Base-by-base conservation (phyloP, 2,888 invertebrate species). In the Synanthedon vespiformis region DNA sequence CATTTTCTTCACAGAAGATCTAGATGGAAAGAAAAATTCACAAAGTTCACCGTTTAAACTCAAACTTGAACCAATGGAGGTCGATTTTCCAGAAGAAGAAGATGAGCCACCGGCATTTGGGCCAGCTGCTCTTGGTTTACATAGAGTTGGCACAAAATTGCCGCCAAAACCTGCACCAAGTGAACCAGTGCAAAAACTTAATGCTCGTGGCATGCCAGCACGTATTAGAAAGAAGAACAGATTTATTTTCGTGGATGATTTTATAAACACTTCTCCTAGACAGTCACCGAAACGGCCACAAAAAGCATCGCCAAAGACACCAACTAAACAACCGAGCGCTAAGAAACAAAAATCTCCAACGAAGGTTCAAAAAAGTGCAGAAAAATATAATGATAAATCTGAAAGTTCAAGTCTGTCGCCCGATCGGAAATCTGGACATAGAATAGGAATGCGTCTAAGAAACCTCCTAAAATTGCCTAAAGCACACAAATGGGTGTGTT, bases 401-500 rank as follows among this genome's bases (percentile, higher is more conserved):
- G 85, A 62, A 68, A 75, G 53, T 57, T 65, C 34, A 69, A 80
- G 57, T 73, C 85, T 77, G 71, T 89, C 92, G 14, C 92, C 94
- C 14, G 96, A 97, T 74, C 91, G 94, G 56, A 94, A 93, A 73
- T 91, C 94, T 61, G 96, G 97, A 0, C 97, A 98, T 68, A 91
- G 94, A 65, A 95, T 97, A 63, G 97, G 97, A 2, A 90, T 95
- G 85, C 89, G 96, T 59, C 84, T 97, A 55, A 89, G 96, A 59
- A 99, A 99, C 85, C 89, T 99, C 40, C 88, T 99, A 4, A 99
- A 99, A 82, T 84, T 99, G 58, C 99, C 99, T 0, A 99, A 99
- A 87, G 99, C 99, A 4, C 98, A 99, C 75, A 97, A 97, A 82
- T 99, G 98, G 97, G 98, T 99, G 8, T 98, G 97, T 78, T 99